Evolutionary conservation across 1,140 invertebrate species (phyloP), one percentile per base, ranked within the genome.

Genomic region (Pygmarrhopalites habei): DNA sequence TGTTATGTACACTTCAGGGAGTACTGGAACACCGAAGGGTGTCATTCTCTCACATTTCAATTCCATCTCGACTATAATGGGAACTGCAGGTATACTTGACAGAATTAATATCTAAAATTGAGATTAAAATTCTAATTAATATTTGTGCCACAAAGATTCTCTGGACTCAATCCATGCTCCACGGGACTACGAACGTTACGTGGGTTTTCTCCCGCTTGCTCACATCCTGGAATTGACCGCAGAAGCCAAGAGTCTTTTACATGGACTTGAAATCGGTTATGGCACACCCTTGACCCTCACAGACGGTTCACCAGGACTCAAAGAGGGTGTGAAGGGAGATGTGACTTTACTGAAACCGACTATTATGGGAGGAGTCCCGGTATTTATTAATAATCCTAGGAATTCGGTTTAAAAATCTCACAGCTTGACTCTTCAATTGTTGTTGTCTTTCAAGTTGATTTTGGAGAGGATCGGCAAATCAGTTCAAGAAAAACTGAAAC

Each of bases 1-100:
- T 68, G 89, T 96, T 44, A 96, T 96, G 92, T 96, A 95, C 79
- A 96, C 93, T 0, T 92, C 89, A 66, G 93, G 93, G 1, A 94
- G 90, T 0, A 95, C 92, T 0, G 92, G 93, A 39, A 83, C 88
- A 58, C 92, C 92, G 0, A 94, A 95, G 78, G 88, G 88, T 30
- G 88, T 90, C 1, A 72, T 89, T 25, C 73, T 90, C 19, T 87
- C 90, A 0, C 95, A 99, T 75, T 83, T 82, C 67, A 98, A 98
- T 77, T 85, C 98, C 69, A 83, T 98, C 66, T 81, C 85, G 32
- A 89, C 90, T 3, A 82, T 96, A 70, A 87, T 90, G 71, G 86
- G 90, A 5, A 96, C 93, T 75, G 85, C 85, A 30, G 86, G 90
- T 73, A 83, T n/a, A n/a, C n/a, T n/a, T n/a, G n/a, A n/a, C n/a